Evolutionary conservation across 2,797 vertebrate genomes (phyloP).

Genomic region (Tinamus major): DNA sequence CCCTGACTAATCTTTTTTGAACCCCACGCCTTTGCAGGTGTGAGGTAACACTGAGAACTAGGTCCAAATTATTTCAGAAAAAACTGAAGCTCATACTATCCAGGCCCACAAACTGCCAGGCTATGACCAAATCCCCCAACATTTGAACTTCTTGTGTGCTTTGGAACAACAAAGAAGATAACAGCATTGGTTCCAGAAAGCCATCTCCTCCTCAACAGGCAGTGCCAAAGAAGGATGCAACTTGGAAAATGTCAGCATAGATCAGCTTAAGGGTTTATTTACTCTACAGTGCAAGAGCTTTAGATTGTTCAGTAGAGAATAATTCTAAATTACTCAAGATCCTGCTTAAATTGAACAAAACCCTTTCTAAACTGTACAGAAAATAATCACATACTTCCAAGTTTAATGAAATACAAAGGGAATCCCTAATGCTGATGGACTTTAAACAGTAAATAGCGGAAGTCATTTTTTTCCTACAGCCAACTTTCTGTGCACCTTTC

Average conservation of each 20-base stretch:
- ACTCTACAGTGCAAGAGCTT: not conserved
- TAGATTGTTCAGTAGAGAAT: not conserved
- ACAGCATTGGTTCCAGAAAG: constrained; percentile 31
- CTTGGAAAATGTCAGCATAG: not conserved
- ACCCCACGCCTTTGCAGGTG: not conserved
- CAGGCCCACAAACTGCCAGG: not conserved
- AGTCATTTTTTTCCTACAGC: not conserved
- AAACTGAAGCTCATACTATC: not conserved
- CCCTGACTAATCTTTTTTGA: not conserved
- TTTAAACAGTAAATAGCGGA: not conserved
- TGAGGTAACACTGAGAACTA: not conserved
- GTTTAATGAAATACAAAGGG: not conserved
- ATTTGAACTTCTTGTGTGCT: not conserved
- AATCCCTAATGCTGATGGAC: rapidly evolving
- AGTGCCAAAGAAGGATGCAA: not conserved
- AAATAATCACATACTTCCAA: not conserved
- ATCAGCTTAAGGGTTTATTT: not conserved
- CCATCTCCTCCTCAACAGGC: not conserved
- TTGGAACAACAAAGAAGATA: not conserved
- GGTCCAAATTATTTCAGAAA: not conserved
- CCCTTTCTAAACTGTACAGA: not conserved
- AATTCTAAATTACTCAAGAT: not conserved
- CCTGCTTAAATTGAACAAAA: not conserved
- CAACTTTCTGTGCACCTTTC: not conserved
- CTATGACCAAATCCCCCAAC: not conserved